Conservation (phyloP, 2,888 invertebrate species). For the Melanostoma scalare region DNA sequence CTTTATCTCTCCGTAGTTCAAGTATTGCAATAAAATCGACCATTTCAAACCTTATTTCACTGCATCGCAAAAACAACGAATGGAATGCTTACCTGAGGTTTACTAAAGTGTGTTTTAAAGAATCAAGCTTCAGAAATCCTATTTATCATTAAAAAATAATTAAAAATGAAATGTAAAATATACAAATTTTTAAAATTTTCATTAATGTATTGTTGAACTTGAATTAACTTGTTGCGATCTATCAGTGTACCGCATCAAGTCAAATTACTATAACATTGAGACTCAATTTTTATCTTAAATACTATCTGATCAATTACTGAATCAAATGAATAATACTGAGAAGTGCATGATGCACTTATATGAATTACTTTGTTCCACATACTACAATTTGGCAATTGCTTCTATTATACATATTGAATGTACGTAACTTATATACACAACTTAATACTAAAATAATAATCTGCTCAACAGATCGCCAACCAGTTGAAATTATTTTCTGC, state of each 20-base stretch:
- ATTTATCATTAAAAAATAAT: too few relatives aligned
- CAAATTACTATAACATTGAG: slow-evolving; percentile 62
- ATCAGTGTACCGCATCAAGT: slow-evolving; percentile 27
- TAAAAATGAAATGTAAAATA: too few relatives aligned
- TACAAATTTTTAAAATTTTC: too few relatives aligned
- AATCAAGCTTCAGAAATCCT: too few relatives aligned
- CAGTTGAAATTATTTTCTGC: slow-evolving; percentile 4
- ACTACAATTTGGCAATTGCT: slow-evolving; percentile 14
- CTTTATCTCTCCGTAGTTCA: too few relatives aligned
- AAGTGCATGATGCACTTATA: slow-evolving; percentile 25
- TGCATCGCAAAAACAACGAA: too few relatives aligned
- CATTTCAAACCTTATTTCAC: too few relatives aligned
- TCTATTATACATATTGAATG: not conserved
- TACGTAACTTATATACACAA: not conserved
- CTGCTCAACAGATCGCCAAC: not conserved
- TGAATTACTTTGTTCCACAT: slow-evolving; percentile 31
- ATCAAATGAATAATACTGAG: slow-evolving; percentile 44
- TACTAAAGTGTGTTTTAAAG: too few relatives aligned
- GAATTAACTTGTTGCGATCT: slow-evolving; percentile 38
- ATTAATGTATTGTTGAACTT: too few relatives aligned
- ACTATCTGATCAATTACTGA: slow-evolving; percentile 10
- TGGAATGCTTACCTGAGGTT: too few relatives aligned
- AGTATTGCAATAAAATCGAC: too few relatives aligned
- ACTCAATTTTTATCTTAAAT: slow-evolving; percentile 40
- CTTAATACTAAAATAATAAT: not conserved